Conservation (phyloP, 2,888 invertebrate genomes). For the Siphlonurus alternatus region DNA sequence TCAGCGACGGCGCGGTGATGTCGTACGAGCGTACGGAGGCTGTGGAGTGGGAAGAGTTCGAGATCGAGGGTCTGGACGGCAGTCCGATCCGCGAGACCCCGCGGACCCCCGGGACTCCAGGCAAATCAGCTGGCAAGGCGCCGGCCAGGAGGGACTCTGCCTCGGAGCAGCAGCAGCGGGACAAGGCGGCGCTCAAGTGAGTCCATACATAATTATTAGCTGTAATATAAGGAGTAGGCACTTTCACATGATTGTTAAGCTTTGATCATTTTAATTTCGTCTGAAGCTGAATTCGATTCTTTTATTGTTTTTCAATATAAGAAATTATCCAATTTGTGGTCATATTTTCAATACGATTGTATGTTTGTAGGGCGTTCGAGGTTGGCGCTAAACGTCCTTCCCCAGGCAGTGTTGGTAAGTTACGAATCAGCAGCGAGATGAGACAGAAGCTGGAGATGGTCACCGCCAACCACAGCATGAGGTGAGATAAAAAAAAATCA, state of each 20-base stretch:
- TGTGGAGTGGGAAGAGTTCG: slow-evolving; percentile 76
- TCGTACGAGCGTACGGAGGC: slow-evolving; percentile 28
- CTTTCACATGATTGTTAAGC: too few relatives aligned
- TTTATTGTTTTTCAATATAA: too few relatives aligned
- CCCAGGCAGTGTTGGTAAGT: slow-evolving; percentile 77
- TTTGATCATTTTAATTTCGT: too few relatives aligned
- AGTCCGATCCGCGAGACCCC: slow-evolving; percentile 6
- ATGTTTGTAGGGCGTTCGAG: slow-evolving; percentile 41
- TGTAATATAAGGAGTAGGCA: too few relatives aligned
- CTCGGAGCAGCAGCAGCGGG: slow-evolving; percentile 18
- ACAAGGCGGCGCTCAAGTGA: slow-evolving; percentile 5
- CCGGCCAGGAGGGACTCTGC: slow-evolving; percentile 12
- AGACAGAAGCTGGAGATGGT: slow-evolving; percentile 73
- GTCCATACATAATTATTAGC: too few relatives aligned
- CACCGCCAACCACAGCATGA: slow-evolving; percentile 72
- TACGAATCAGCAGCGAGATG: slow-evolving; percentile 85
- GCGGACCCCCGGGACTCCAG: neutral
- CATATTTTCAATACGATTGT: too few relatives aligned
- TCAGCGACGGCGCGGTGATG: slow-evolving; percentile 13
- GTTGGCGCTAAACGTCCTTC: slow-evolving; percentile 45
- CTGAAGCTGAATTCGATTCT: too few relatives aligned
- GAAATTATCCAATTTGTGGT: too few relatives aligned
- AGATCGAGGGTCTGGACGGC: slow-evolving; percentile 30
- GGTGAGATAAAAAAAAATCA: slow-evolving; percentile 36
- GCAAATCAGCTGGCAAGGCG: neutral